Evolutionary conservation across 2,888 invertebrate species (phyloP).

Genomic region (Ephialtes manifestator): DNA sequence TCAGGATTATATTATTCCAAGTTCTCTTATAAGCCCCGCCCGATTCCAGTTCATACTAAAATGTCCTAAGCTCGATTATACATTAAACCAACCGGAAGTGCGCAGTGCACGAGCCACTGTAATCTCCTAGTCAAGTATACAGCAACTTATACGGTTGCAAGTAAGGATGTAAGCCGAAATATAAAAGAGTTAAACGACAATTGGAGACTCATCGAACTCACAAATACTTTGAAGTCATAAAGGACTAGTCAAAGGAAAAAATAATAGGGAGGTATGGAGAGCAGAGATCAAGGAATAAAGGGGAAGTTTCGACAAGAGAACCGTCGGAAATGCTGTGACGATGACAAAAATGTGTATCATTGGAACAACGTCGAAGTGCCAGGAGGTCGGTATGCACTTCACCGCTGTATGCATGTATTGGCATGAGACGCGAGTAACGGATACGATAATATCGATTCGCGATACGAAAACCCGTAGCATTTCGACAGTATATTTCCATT

Average conservation of each 20-base stretch:
- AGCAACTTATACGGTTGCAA: too few relatives aligned
- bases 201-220: too few relatives aligned
- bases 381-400: conserved; percentile 13
- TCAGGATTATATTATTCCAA: too few relatives aligned
- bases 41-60: too few relatives aligned
- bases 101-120: too few relatives aligned
- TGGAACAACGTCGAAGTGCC: conserved; percentile 1
- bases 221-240: too few relatives aligned
- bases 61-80: too few relatives aligned
- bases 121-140: too few relatives aligned
- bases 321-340: conserved; percentile 7
- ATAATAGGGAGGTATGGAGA: not conserved
- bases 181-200: too few relatives aligned
- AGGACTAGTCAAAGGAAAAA: not conserved
- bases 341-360: conserved; percentile 18
- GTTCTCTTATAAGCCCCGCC: too few relatives aligned
- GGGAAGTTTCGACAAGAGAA: conserved; percentile 18
- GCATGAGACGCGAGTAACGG: conserved; percentile 29
- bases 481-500: conserved; percentile 59
- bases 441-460: conserved; percentile 63
- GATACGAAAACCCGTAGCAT: conserved; percentile 55
- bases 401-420: conserved; percentile 1
- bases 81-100: too few relatives aligned
- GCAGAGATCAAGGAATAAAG: conserved; percentile 9
- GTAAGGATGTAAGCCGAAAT: too few relatives aligned